Evolutionary conservation across 2,113 vertebrate genomes (phyloP), one percentile per base, ranked within the genome.

Genomic region (Edolisoma coerulescens): DNA sequence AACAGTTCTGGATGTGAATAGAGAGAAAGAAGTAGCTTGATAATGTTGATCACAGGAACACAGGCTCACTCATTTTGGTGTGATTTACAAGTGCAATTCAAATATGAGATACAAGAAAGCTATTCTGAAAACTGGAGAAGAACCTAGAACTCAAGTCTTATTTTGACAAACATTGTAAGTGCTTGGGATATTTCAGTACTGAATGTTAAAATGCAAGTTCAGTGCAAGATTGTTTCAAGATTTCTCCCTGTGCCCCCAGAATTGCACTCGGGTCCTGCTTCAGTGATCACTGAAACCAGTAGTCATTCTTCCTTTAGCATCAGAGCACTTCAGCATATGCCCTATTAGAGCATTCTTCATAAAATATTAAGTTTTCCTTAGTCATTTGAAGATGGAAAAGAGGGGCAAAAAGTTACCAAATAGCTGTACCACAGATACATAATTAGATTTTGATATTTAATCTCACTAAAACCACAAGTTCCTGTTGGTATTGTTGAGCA

Each of bases 181-280:
- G 9, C 22, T 53, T 68, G 16, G 7, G 19, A 65, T 69, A 56
- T 65, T 80, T 61, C 33, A 56, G 8, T 45, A 45, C 37, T 27
- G n/a, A 37, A 16, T 59, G 5, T 32, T 79, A 50, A 73, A 80
- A 81, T n/a, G 16, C 17, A 65, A 61, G 54, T 53, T 69, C 4
- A 4, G 5, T 30, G 28, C 56, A 69, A 63, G 47, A 39, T 33
- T 49, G 9, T 35, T 37, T n/a, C 0, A 0, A 33, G 30, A 49
- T 24, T 47, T 6, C 5, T 20, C 7, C 5, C 0, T 12, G 9
- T 39, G 0, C 6, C 28, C 5, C 26, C 2, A 39, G 24, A 20
- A 37, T 39, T 52, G 33, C 12, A 18, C 23, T 87, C 0, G 0
- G 6, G 9, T 54, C 27, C 75, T 68, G 20, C 52, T 59, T 74